Evolutionary conservation across 2,888 invertebrate genomes (phyloP).

Genomic region (Athalia circularis): DNA sequence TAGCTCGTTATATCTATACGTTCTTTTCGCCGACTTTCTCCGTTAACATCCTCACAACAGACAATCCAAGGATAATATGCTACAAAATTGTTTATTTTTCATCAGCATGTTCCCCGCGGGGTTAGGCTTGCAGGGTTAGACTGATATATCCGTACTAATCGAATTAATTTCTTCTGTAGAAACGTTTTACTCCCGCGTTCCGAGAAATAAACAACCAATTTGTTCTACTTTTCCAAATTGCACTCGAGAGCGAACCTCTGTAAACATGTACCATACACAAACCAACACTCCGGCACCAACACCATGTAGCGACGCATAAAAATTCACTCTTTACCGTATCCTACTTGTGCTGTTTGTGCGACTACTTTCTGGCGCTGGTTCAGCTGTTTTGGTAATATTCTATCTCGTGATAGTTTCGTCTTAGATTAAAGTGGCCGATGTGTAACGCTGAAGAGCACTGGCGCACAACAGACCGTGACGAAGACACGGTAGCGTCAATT

Average conservation of each 20-base stretch:
- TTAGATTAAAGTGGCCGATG: conserved; percentile 32
- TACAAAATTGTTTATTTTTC: conserved; percentile 24
- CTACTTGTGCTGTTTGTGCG: too few species aligned
- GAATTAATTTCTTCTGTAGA: conserved; percentile 24
- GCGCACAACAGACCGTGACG: conserved; percentile 35
- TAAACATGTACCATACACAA: not conserved
- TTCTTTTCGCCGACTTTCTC: conserved; percentile 10
- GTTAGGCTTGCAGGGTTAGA: not conserved
- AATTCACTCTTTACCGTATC: too few species aligned
- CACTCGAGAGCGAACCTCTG: conserved; percentile 7
- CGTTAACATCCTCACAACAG: not conserved
- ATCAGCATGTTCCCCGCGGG: conserved; percentile 25
- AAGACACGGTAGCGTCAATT: conserved; percentile 37
- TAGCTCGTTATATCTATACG: too few species aligned
- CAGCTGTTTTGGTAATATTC: too few species aligned
- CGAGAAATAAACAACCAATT: conserved; percentile 25
- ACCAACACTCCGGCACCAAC: too few species aligned
- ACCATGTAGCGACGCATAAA: too few species aligned
- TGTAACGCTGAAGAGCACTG: not conserved
- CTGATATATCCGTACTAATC: conserved; percentile 4
- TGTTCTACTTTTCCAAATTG: conserved; percentile 39
- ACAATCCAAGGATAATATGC: too few species aligned
- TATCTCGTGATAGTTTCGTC: not conserved
- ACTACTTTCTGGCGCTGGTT: too few species aligned
- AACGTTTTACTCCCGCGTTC: conserved; percentile 32